Base-by-base conservation (phyloP, 2,797 vertebrate genomes). In the Babyrousa celebensis region DNA sequence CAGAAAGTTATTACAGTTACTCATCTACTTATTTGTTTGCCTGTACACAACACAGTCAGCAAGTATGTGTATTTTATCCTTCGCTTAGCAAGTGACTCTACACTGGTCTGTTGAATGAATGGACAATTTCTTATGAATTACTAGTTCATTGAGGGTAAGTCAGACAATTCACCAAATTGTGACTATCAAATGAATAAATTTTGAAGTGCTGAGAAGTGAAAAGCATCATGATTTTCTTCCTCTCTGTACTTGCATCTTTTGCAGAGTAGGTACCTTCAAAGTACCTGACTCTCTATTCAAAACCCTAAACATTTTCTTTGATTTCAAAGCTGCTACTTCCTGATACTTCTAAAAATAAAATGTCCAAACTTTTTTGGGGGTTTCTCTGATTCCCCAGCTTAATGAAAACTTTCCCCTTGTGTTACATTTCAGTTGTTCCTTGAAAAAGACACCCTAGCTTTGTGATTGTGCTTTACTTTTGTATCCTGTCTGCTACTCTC, bases 331-430 rank as follows among this genome's bases (percentile, higher is more conserved):
- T 65, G 63, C 65, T 83, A 32, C 88, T 62, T 72, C 21, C 60
- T 71, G 63, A 84, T 2, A 82, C 60, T 52, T 95, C 60, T 85
- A 68, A 70, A 86, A 85, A 40, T 86, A 86, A 88, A 74, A 78
- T 15, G 15, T 85, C 48, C n/a, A 86, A 85, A 40, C 54, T 36
- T 82, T 96, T 48, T 96, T 74, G 91, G 82, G 29, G 6, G n/a
- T 87, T 85, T 97, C 90, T 92, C 77, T 92, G 82, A 84, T 92
- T 85, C 43, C 78, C 90, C 15, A 88, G 72, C 54, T 93, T 92
- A 65, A 84, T 77, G 20, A 80, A 95, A 78, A 91, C 1, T 90
- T 96, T 83, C 36, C 27, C 54, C 40, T 72, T 97, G 95, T 36
- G 72, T 96, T 95, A 86, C 78, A 86, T 85, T 95, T 89, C 70